Conservation (phyloP, 30 jellyfish, hydroid and myxozoan genomes). For the Hydra vulgaris region DNA sequence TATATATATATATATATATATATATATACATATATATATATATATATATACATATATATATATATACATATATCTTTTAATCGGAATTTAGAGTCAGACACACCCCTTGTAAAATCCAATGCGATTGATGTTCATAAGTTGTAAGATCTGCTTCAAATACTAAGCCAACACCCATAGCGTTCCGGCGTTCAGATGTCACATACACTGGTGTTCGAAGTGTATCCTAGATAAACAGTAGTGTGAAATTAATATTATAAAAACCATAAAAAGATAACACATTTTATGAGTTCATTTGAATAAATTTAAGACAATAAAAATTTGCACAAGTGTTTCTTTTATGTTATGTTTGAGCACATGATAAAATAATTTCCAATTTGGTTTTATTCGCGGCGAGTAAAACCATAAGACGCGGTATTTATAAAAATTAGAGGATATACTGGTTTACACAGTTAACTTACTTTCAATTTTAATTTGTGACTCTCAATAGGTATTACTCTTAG, state of each 20-base stretch:
- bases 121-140: constrained; percentile 85
- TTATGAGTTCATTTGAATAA: not conserved
- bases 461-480: constrained; percentile 74
- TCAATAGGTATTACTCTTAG: constrained; percentile 83
- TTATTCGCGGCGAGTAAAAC: too few relatives aligned
- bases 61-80: too few relatives aligned
- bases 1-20: too few relatives aligned
- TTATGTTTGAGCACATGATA: too few relatives aligned
- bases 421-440: too few relatives aligned
- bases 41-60: too few relatives aligned
- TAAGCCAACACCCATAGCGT: constrained; percentile 97
- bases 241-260: not conserved
- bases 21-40: too few relatives aligned
- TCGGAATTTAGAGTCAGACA: constrained; percentile 88
- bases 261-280: not conserved
- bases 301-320: not conserved
- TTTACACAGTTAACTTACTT: too few relatives aligned
- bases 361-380: too few relatives aligned
- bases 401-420: too few relatives aligned
- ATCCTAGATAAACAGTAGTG: constrained; percentile 36
- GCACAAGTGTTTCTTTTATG: too few relatives aligned
- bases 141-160: constrained; percentile 96
- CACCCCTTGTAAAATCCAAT: constrained; percentile 93
- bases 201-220: constrained; percentile 92
- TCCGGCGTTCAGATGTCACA: constrained; percentile 90